Evolutionary conservation across 2,888 invertebrate species (phyloP).

Genomic region (Kuschelorhynchus macadamiae): DNA sequence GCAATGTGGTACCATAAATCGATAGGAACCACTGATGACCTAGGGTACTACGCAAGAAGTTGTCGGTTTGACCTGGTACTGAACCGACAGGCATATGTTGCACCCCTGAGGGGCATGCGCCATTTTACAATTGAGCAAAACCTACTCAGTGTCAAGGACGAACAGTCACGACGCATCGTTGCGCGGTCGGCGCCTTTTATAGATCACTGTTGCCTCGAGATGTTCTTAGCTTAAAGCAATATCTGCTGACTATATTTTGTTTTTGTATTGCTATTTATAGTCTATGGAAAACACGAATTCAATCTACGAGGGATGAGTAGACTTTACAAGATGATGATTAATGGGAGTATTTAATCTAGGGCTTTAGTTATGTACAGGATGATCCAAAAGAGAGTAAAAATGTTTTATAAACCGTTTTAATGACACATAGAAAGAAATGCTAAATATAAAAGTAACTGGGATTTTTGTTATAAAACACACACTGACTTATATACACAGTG

Average conservation of each 20-base stretch:
- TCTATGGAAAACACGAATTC: constrained; percentile 20
- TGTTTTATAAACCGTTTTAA: too few species aligned
- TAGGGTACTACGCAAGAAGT: constrained; percentile 28
- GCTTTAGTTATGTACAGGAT: too few species aligned
- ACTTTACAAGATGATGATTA: too few species aligned
- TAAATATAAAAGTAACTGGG: too few species aligned
- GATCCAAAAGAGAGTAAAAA: too few species aligned
- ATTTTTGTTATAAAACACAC: too few species aligned
- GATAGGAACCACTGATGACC: constrained; percentile 35
- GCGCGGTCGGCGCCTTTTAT: constrained; percentile 40
- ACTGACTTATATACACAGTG: too few species aligned
- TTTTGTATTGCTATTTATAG: constrained; percentile 17
- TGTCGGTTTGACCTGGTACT: constrained; percentile 31
- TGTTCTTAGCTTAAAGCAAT: constrained; percentile 31
- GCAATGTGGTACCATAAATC: constrained; percentile 29
- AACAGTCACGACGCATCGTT: constrained; percentile 46
- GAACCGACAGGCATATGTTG: constrained; percentile 29
- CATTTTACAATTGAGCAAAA: constrained; percentile 35
- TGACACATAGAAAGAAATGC: too few species aligned
- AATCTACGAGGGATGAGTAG: too few species aligned
- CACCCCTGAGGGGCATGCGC: constrained; percentile 37
- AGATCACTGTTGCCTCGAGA: constrained; percentile 34
- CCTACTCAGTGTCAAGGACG: constrained; percentile 49
- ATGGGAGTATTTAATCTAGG: too few species aligned
- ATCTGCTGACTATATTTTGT: constrained; percentile 14